Conservation (phyloP, 1,140 invertebrate species). For the Varroa destructor region DNA sequence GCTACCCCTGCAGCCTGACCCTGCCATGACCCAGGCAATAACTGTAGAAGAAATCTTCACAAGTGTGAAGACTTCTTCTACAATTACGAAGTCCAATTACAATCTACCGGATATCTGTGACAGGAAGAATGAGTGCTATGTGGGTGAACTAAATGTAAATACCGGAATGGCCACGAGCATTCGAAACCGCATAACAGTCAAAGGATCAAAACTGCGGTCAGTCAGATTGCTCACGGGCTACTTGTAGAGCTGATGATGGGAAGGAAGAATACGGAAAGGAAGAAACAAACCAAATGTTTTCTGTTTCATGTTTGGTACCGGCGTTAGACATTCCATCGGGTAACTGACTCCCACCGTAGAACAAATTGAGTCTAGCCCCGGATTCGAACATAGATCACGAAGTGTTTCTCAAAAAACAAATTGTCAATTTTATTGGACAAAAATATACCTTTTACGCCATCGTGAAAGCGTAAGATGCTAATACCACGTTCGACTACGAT, state of each 20-base stretch:
- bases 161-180: neutral
- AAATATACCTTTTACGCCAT: neutral
- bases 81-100: neutral
- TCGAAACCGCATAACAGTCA: neutral
- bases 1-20: neutral
- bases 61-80: neutral
- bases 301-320: no score
- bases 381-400: no score
- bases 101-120: neutral
- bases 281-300: no score
- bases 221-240: neutral
- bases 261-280: no score
- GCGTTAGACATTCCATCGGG: no score
- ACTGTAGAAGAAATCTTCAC: neutral
- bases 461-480: neutral
- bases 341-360: no score
- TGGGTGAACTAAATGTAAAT: neutral
- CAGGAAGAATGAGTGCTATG: neutral
- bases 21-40: neutral
- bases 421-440: no score
- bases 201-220: neutral
- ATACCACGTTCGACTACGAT: neutral
- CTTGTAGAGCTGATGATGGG: no score
- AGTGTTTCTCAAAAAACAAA: no score
- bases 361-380: no score